Base-by-base conservation (phyloP, 2,888 invertebrate species). In the Biston stratarius region DNA sequence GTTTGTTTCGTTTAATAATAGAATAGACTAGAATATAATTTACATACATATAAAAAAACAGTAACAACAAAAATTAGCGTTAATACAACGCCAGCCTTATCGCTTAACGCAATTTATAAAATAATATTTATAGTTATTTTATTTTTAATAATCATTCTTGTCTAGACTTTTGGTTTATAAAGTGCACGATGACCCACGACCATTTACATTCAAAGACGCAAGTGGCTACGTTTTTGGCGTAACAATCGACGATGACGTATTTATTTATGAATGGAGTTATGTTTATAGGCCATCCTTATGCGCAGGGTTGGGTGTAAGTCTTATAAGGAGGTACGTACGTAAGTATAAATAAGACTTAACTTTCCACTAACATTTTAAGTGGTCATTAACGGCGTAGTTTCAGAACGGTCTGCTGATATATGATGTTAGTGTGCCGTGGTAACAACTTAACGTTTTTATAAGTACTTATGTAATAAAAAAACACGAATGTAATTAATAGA, bases 181-280 rank as follows among this genome's bases (percentile, higher is more conserved):
- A 64, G 47, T 64, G 57, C 64, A 45, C 55, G 36, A 33, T 6
- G 55, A 55, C 36, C 56, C 60, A 5, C 33, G 14, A 12, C 49
- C n/a, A 44, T 66, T 49, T 14, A 48, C 15, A 63, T 67, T 49
- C 63, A 55, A n/a, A 56, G 60, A 51, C 67, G 60, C 42, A 63
- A 48, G n/a, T 47, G 8, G 11, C 12, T 12, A 64, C 67, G 9
- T 38, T 45, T 68, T 61, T 61, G 63, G 67, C 40, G n/a, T 51
- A 68, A 68, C 67, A 68, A 68, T 68, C 24, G 63, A 44, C 44
- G 9, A 48, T 68, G 63, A 64, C 60, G 67, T 60, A 42, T 56
- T 62, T 57, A 68, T 68, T 62, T 57, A 68, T 68, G 63, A 68
- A 68, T 68, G 63, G 59, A 14, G 52, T 47, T 62, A 57, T 40